Base-by-base conservation (phyloP, 2,888 invertebrate species). In the Scrobipalpa costella region DNA sequence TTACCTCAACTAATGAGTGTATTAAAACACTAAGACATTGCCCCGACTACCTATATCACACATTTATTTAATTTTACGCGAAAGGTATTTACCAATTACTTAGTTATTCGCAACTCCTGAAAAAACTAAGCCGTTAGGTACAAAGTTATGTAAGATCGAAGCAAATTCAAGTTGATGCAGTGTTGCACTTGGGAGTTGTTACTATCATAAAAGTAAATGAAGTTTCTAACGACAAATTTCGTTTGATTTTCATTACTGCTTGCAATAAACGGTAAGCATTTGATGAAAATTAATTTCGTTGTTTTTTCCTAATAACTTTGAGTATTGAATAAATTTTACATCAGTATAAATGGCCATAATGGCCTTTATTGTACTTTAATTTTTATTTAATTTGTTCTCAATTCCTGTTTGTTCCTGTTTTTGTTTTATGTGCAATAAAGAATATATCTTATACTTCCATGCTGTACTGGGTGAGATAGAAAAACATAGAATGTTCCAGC, bases 81-180 rank as follows among this genome's bases (percentile, higher is more conserved):
- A 36, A 3, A 57, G 17, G n/a, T 13, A 34, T 34, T n/a, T n/a
- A n/a, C 34, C 34, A 11, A n/a, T 17, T 40, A 58, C 38, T 15
- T 40, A 58, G 15, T 7, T 3, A 34, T 40, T n/a, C 9, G 52
- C 27, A 58, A 19, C 2, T 40, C n/a, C 3, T 7, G 7, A 44
- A 40, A 38, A 36, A 15, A 58, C 40, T 21, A 40, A 40, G 7
- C 17, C 2, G 27, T 27, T 58, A 19, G 19, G 40, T 38, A 58
- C 2, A 11, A 17, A 15, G 11, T 58, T 58, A 40, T 58, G 58
- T 58, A 58, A 58, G 40, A n/a, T 13, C 13, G 6, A n/a, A 55
- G 21, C 21, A 15, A 21, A 27, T 55, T 50, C 15, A 19, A 50
- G 50, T 50, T 55, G 55, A 13, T 50, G 19, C 19, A 55, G 55